Evolutionary conservation across 2,797 vertebrate species (phyloP).

Genomic region (Megalops cyprinoides): DNA sequence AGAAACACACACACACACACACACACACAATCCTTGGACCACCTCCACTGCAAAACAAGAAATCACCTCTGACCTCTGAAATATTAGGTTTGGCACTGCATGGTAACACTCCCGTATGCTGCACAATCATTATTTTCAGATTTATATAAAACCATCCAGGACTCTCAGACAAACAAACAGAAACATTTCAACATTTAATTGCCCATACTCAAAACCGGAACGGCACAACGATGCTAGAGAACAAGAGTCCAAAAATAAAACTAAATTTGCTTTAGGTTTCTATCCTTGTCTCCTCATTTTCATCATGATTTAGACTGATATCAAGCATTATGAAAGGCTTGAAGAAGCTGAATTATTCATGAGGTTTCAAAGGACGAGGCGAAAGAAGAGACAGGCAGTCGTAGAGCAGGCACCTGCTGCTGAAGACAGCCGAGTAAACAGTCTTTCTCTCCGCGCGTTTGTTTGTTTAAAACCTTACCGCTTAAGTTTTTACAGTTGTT

Average conservation of each 20-base stretch:
- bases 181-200: not conserved
- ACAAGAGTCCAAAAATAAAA: not conserved
- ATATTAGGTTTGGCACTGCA: not conserved
- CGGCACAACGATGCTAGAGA: not conserved
- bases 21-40: not conserved
- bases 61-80: not conserved
- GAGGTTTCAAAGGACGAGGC: conserved; percentile 12
- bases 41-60: not conserved
- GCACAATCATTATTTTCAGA: no score
- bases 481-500: not conserved
- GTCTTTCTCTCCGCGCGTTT: not conserved
- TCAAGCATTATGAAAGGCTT: conserved; percentile 19
- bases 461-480: not conserved
- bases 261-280: not conserved
- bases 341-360: conserved; percentile 29
- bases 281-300: not conserved
- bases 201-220: not conserved
- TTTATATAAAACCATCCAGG: not conserved
- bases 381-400: not conserved
- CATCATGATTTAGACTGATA: conserved; percentile 24
- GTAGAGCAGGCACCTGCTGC: not conserved
- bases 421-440: not conserved
- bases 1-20: not conserved
- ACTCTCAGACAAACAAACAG: not conserved
- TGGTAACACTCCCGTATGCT: not conserved